Conservation (phyloP, 1,140 invertebrate genomes). For the Hetaerina americana region DNA sequence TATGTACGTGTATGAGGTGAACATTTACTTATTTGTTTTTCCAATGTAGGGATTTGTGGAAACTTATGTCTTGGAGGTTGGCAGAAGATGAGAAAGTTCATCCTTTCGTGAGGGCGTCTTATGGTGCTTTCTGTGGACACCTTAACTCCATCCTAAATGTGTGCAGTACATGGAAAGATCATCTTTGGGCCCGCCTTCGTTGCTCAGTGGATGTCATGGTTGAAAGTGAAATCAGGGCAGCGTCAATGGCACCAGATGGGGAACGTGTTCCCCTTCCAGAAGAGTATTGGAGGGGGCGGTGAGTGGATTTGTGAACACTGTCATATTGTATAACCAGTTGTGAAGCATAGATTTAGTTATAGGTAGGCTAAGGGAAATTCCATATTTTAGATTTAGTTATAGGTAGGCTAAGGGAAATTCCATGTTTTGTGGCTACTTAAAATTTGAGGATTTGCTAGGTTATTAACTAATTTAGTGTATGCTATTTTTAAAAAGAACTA, state of each 20-base stretch:
- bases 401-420: no score
- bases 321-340: no score
- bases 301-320: no score
- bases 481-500: no score
- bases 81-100: constrained; percentile 37
- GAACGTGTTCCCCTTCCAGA: constrained; percentile 42
- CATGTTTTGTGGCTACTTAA: no score
- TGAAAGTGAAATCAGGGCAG: not conserved
- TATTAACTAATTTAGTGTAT: no score
- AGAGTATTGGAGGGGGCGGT: constrained; percentile 66
- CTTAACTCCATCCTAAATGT: constrained; percentile 55
- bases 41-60: constrained; percentile 67
- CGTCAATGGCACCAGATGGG: constrained; percentile 11
- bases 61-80: constrained; percentile 64
- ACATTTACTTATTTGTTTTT: no score
- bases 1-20: no score
- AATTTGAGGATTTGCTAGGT: no score
- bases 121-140: constrained; percentile 57
- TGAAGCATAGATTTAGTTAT: no score
- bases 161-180: constrained; percentile 74
- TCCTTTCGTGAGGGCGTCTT: constrained; percentile 31
- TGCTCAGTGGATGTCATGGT: constrained; percentile 71
- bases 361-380: no score
- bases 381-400: no score
- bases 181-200: constrained; percentile 78